Conservation (phyloP, 2,888 invertebrate species). For the Maniola hyperantus region DNA sequence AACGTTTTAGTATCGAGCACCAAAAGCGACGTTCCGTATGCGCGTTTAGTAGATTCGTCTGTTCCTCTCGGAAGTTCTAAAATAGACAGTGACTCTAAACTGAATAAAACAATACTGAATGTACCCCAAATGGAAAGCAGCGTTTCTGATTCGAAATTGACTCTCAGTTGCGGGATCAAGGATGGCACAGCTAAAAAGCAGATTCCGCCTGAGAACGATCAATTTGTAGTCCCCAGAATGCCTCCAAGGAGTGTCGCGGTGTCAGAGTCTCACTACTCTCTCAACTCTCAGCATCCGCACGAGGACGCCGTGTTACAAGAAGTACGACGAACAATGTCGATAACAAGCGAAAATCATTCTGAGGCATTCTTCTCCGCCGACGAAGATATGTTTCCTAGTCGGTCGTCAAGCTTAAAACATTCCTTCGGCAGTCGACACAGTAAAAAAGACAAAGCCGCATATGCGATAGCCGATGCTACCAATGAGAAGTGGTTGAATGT, state of each 20-base stretch:
- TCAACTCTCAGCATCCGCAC: constrained; percentile 81
- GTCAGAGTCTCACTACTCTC: constrained; percentile 87
- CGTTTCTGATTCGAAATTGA: constrained; percentile 92
- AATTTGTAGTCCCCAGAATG: constrained; percentile 67
- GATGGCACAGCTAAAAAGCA: constrained; percentile 68
- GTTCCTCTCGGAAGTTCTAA: constrained; percentile 81
- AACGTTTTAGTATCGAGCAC: constrained; percentile 72
- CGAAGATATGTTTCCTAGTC: constrained; percentile 90
- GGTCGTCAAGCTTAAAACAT: constrained; percentile 86
- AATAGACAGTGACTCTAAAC: constrained; percentile 87
- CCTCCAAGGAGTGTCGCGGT: constrained; percentile 79
- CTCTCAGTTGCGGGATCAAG: constrained; percentile 88
- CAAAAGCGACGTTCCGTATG: constrained; percentile 89
- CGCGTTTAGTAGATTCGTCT: constrained; percentile 88
- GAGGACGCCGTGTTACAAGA: constrained; percentile 84
- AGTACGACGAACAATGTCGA: constrained; percentile 92
- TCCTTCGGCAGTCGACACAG: constrained; percentile 81
- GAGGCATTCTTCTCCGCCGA: constrained; percentile 97
- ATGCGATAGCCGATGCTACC: constrained; percentile 73
- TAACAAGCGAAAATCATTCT: constrained; percentile 94
- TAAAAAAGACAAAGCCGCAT: constrained; percentile 81
- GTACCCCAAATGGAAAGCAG: constrained; percentile 89
- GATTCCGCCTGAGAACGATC: constrained; percentile 53
- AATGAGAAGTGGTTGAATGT: constrained; percentile 72
- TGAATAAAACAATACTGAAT: constrained; percentile 81